phyloP scores from a whole-genome alignment of 2,888 invertebrate genomes.

The Phaedon cochleariae region DNA sequence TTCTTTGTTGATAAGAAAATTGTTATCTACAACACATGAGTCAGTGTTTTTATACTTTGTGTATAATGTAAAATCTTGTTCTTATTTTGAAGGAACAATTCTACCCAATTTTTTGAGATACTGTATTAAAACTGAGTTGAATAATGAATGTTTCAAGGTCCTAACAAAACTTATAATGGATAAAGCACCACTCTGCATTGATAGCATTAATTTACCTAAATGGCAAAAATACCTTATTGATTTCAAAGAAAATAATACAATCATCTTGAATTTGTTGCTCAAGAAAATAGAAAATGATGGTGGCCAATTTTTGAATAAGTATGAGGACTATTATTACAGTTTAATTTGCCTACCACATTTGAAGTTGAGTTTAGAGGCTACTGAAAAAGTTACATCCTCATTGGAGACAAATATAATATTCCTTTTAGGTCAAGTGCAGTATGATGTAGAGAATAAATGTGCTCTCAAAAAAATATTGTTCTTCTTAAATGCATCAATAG shows the following conservation, averaged over 20 bases:
- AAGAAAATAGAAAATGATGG: conserved; percentile 56
- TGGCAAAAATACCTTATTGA: conserved; percentile 76
- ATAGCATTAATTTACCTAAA: conserved; percentile 67
- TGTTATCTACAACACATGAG: conserved; percentile 67
- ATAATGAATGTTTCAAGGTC: conserved; percentile 67
- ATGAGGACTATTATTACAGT: conserved; percentile 63
- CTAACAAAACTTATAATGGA: conserved; percentile 72
- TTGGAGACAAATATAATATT: conserved; percentile 27
- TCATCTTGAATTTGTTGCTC: conserved; percentile 61
- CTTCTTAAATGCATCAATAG: conserved; percentile 67
- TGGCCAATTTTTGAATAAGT: conserved; percentile 60
- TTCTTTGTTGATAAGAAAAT: conserved; percentile 72
- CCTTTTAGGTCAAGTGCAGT: neutral
- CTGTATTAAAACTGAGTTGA: conserved; percentile 66
- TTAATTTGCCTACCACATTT: conserved; percentile 69
- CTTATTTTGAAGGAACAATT: conserved; percentile 77
- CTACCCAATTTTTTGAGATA: conserved; percentile 73
- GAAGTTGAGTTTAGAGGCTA: conserved; percentile 51
- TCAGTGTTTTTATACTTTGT: conserved; percentile 72
- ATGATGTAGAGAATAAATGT: conserved; percentile 7
- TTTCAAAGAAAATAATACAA: conserved; percentile 60
- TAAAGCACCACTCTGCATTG: conserved; percentile 72
- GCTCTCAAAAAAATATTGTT: conserved; percentile 59
- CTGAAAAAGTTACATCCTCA: conserved; percentile 51
- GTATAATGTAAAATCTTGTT: conserved; percentile 70